Evolutionary conservation across 2,113 vertebrate species (phyloP), one percentile per base, ranked within the genome.

Genomic region (Pungitius pungitius): DNA sequence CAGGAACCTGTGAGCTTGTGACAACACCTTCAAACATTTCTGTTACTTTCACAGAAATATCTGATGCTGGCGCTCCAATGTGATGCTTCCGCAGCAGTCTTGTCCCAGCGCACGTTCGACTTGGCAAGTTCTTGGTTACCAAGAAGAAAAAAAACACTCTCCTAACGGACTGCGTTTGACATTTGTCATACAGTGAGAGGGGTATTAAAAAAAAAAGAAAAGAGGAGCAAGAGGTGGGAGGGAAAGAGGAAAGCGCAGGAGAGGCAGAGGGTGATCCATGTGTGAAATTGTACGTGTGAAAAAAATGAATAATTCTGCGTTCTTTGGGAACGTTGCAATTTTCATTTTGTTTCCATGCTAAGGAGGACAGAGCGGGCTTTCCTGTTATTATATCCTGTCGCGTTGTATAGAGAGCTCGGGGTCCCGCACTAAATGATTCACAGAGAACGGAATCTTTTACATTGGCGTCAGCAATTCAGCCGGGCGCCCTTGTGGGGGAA

Each of bases 361-460:
- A 77, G 72, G 68, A 74, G 80, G 72, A 82, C 61, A 37, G 63
- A 65, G 73, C 80, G 83, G 87, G 76, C 78, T 71, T 92, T 89
- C 90, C 88, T 92, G 90, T 93, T 94, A 94, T 94, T 94, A n/a
- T n/a, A n/a, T n/a, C n/a, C n/a, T n/a, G 93, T 95, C 93, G 92
- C 91, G 73, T 95, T 95, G 93, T 91, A 94, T 92, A 94, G 94
- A 94, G 94, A 95, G 95, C 93, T 93, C 91, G 90, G 91, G 93
- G 94, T 95, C 94, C 94, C 89, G 93, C 94, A 95, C 94, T 96
- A 97, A 97, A 96, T 96, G 95, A 96, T 96, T 96, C 94, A 96
- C 95, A 93, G 94, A 97, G 92, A 97, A 95, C 94, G 91, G 95
- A 96, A 96, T 97, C 96, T 97, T 96, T 96, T 95, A 95, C 96